Evolutionary conservation across 64 coral and sea anemone genomes (phyloP), one percentile per base, ranked within the genome.

Genomic region (Cladopsammia gracilis): DNA sequence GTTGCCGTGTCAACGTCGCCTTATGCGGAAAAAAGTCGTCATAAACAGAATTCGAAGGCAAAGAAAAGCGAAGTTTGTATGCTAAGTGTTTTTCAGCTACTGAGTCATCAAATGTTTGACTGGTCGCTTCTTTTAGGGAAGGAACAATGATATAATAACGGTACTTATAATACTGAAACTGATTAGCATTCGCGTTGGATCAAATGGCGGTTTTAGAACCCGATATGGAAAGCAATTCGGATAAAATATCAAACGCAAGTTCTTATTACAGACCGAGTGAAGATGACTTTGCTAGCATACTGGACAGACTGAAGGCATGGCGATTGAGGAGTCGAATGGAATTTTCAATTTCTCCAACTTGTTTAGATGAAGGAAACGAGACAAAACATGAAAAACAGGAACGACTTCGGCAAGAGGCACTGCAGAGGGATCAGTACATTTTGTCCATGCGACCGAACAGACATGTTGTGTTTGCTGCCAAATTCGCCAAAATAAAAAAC

Each of bases 401-500:
- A 44, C 45, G 50, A 24, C 48, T 66, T 34, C 64, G 75, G 44
- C 76, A 58, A 68, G 88, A 90, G 46, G 48, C 22, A 7, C 23
- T 90, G 50, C 88, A 81, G 49, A 49, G 88, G 26, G 76, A 90
- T 45, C 75, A 77, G 20, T 71, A 90, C 20, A 52, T 90, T 58
- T 70, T 90, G 18, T 79, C 57, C 9, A 70, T 70, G 8, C 48
- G 88, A 70, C 75, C 88, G 10, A 90, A 90, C 22, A 78, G 78
- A 80, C 75, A 90, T 70, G 20, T 81, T 69, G 88, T 79, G 15
- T 90, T 90, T 50, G 88, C 88, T 14, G 88, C 78, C 10, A 90
- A 90, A 71, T 78, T 53, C 64, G 88, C 88, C 47, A 79, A 90
- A 80, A 90, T 79, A 25, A 90, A 90, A 90, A 81, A 90, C 62